These are phyloP conservation scores for Pterostichus madidus DNA, from an alignment of 2,888 invertebrate genomes.

Conservation along the genomic window DNA sequence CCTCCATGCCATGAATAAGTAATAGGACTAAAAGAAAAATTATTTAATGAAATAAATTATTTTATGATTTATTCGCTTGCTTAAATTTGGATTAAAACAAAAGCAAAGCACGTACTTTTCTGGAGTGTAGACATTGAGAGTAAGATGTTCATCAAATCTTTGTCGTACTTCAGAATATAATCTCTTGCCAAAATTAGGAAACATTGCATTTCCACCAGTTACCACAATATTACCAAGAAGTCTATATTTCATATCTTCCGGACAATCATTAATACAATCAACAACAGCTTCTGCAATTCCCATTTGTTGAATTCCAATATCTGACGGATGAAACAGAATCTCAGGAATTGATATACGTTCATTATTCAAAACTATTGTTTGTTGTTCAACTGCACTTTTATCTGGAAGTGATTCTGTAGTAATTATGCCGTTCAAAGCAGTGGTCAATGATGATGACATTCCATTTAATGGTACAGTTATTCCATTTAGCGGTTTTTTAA, in stretches of 20 bases:
- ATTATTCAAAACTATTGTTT: slow-evolving; percentile 92
- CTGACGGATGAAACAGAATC: slow-evolving; percentile 95
- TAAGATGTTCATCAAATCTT: slow-evolving; percentile 87
- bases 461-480: too few relatives aligned
- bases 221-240: slow-evolving; percentile 91
- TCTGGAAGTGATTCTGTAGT: slow-evolving; percentile 54
- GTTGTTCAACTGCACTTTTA: slow-evolving; percentile 79
- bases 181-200: slow-evolving; percentile 91
- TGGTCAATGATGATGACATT: background rate
- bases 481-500: too few relatives aligned
- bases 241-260: slow-evolving; percentile 86
- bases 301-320: slow-evolving; percentile 94
- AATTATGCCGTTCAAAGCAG: slow-evolving; percentile 6
- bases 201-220: slow-evolving; percentile 88
- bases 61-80: too few relatives aligned
- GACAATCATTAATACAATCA: slow-evolving; percentile 86
- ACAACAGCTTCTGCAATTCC: slow-evolving; percentile 95
- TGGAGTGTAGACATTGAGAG: slow-evolving; percentile 86
- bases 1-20: slow-evolving; percentile 96
- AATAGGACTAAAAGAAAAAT: slow-evolving; percentile 81
- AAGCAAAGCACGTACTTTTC: slow-evolving; percentile 80
- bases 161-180: slow-evolving; percentile 88
- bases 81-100: slow-evolving; percentile 46
- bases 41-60: too few relatives aligned
- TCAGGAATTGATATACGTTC: slow-evolving; percentile 98